These are phyloP conservation scores for Diarsia mendica DNA, from an alignment of 2,888 invertebrate genomes.

Conservation along the genomic window DNA sequence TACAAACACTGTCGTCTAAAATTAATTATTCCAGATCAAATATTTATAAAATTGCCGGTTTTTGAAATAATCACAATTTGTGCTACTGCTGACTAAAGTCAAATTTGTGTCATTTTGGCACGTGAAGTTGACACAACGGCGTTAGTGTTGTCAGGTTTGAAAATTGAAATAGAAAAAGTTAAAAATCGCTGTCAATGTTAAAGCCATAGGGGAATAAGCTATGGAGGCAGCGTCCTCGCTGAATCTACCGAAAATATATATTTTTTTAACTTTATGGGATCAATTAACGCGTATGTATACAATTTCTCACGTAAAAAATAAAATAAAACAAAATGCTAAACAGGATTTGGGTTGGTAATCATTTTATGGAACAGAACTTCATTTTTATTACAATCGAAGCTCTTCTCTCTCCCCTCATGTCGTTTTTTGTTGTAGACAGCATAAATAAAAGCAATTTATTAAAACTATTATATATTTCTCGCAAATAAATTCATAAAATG, in stretches of 20 bases:
- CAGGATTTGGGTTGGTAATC: not conserved
- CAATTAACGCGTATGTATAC: too few relatives aligned
- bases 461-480: slow-evolving; percentile 45
- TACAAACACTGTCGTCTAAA: slow-evolving; percentile 16
- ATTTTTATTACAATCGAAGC: not conserved
- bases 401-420: not conserved
- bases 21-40: slow-evolving; percentile 26
- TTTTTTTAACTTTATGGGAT: not conserved
- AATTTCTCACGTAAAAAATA: too few relatives aligned
- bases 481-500: slow-evolving; percentile 38
- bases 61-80: slow-evolving; percentile 53
- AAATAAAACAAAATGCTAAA: too few relatives aligned
- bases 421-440: not conserved
- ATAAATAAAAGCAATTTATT: slow-evolving; percentile 10
- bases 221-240: too few relatives aligned
- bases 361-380: not conserved
- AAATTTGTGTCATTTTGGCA: slow-evolving; percentile 39
- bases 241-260: too few relatives aligned
- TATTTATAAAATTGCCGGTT: slow-evolving; percentile 45
- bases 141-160: slow-evolving; percentile 17
- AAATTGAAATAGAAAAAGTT: not conserved
- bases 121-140: slow-evolving; percentile 40
- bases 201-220: not conserved
- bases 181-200: not conserved
- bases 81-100: slow-evolving; percentile 43